Evolutionary conservation across 2,888 invertebrate species (phyloP).

Genomic region (Gastracanthus pulcherrimus): DNA sequence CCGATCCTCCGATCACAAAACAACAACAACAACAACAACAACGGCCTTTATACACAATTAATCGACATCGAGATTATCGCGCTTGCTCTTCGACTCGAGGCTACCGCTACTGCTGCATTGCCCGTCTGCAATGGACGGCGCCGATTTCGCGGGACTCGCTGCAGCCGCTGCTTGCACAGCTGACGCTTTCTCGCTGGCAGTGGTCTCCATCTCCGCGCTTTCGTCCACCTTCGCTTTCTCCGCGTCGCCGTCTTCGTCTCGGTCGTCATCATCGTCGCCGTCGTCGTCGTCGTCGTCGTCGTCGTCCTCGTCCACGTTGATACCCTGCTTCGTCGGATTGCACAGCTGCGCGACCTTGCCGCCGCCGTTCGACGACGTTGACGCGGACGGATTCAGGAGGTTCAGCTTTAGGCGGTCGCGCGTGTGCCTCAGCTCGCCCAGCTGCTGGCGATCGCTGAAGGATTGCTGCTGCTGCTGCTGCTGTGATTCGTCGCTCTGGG

Average conservation of each 20-base stretch:
- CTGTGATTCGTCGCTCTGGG: conserved; percentile 53
- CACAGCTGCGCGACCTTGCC: conserved; percentile 44
- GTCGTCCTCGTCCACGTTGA: conserved; percentile 49
- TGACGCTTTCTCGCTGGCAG: not conserved
- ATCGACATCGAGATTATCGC: conserved; percentile 61
- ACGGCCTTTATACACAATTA: conserved; percentile 54
- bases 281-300: conserved; percentile 58
- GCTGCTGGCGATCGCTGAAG: conserved; percentile 68
- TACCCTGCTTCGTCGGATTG: conserved; percentile 57
- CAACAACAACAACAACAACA: too few relatives aligned
- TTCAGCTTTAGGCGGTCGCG: conserved; percentile 86
- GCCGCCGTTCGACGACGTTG: conserved; percentile 53
- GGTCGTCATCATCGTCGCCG: conserved; percentile 28
- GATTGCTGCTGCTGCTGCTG: conserved; percentile 59
- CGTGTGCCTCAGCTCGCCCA: conserved; percentile 87
- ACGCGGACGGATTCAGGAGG: conserved; percentile 76
- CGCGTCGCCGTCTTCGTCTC: conserved; percentile 13
- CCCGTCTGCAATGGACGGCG: conserved; percentile 64
- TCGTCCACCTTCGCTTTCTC: conserved; percentile 1
- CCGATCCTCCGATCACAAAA: conserved; percentile 20
- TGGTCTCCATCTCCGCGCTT: not conserved
- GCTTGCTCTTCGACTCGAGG: conserved; percentile 54
- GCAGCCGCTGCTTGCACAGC: conserved; percentile 16
- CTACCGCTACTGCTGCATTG: conserved; percentile 29
- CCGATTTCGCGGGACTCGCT: conserved; percentile 56